These are phyloP conservation scores for Gallinago nigripennis DNA, from an alignment of 2,797 vertebrate species.

Conservation along the genomic window DNA sequence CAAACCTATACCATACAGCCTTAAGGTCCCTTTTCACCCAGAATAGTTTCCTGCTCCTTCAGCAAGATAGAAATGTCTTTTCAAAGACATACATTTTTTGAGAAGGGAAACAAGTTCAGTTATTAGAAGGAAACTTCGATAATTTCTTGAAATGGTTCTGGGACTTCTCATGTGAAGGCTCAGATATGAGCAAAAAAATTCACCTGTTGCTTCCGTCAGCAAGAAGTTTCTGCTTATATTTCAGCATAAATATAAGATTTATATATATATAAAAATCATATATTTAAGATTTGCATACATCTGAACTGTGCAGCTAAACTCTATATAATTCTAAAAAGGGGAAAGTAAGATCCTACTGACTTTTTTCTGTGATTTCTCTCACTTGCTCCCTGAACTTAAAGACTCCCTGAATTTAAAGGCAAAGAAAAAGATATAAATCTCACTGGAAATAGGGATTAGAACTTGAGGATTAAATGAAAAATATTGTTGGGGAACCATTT, in stretches of 20 bases:
- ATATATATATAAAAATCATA: no score
- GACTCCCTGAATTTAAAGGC: not conserved
- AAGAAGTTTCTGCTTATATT: not conserved
- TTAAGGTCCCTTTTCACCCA: not conserved
- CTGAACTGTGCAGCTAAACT: not conserved
- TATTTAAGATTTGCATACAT: not conserved
- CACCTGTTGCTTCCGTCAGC: not conserved
- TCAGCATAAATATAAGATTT: not conserved
- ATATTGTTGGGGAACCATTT: not conserved
- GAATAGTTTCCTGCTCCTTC: not conserved
- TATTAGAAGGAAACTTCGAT: no score
- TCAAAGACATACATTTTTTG: not conserved
- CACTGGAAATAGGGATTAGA: not conserved
- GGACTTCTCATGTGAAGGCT: not conserved
- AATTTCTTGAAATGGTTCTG: not conserved
- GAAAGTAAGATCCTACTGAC: not conserved
- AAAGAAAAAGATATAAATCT: not conserved
- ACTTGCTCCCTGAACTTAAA: not conserved
- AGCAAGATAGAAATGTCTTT: not conserved
- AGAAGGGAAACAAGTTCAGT: no score
- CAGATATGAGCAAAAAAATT: not conserved
- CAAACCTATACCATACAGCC: not conserved
- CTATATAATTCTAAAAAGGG: not conserved
- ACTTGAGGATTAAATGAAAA: not conserved
- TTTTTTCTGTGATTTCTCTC: not conserved